Conservation (phyloP, 2,113 vertebrate species). For the Columba livia region DNA sequence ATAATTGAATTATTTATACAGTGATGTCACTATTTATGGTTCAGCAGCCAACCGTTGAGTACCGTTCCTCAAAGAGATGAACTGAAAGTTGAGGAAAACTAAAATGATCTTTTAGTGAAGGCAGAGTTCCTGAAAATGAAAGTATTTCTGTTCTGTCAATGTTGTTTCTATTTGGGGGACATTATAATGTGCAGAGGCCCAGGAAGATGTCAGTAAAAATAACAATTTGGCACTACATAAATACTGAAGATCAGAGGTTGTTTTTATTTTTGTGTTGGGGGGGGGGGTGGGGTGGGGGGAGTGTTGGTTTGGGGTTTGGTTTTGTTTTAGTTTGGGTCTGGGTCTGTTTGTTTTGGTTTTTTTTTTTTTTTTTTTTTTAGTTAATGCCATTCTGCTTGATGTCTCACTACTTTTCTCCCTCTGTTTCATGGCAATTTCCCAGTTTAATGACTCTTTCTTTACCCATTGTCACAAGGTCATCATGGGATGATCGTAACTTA, state of each 20-base stretch:
- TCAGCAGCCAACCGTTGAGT: neutral
- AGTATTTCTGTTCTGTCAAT: neutral
- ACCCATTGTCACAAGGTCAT: neutral
- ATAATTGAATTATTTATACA: neutral
- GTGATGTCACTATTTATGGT: neutral
- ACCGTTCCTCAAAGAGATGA: neutral
- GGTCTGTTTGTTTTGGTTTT: neutral
- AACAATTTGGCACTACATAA: neutral
- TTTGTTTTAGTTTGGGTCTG: neutral
- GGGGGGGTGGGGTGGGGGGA: too few relatives aligned
- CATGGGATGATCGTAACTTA: neutral
- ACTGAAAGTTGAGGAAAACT: neutral
- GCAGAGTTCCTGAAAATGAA: neutral
- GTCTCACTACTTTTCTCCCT: neutral
- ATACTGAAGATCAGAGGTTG: neutral
- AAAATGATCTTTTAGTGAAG: neutral
- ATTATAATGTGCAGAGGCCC: accelerated
- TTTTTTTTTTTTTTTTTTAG: neutral
- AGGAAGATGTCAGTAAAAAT: neutral
- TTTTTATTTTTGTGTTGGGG: neutral
- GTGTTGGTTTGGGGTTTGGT: neutral
- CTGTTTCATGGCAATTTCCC: neutral
- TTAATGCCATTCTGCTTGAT: neutral
- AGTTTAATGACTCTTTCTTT: neutral
- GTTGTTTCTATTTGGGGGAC: neutral